Base-by-base conservation (phyloP, 2,113 vertebrate species). In the Eira barbara region DNA sequence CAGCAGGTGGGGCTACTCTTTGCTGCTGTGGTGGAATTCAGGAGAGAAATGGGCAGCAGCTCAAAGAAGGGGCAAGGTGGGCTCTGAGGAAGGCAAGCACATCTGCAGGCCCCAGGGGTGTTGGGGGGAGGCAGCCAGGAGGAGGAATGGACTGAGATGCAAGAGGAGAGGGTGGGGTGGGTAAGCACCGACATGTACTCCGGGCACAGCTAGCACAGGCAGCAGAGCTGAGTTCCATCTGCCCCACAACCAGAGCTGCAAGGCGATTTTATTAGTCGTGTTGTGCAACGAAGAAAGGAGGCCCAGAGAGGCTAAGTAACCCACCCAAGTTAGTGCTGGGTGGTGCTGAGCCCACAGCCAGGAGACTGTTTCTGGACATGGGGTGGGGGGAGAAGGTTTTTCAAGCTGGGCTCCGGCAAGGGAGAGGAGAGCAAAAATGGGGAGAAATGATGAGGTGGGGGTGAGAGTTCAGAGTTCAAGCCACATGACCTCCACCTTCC, bases 161-260 rank as follows among this genome's bases (percentile, higher is more conserved):
- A 49, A 82, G 65, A 52, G 80, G 55, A 74, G 92, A 80, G 88
- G 57, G 65, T 25, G 27, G 88, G 57, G 65, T 25, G 27, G 7
- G 0, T 59, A 31, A 6, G 27, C 45, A 6, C 31, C 1, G 0
- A 18, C 11, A 29, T 18, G 27, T 18, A 76, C 65, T 23, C 59
- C 59, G 47, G n/a, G 52, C 39, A 21, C 14, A 11, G 71, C 71
- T 83, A 23, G 69, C 67, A 59, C 10, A 31, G 7, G 59, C 31
- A 34, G 27, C 65, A 23, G 34, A 59, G 14, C 17, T 61, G 83
- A 45, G 31, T 52, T 76, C 67, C 27, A 52, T 36, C 47, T 55
- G 71, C 47, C 18, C 67, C 12, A 36, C 47, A 63, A 10, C 47
- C 36, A 34, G 1, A 18, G 78, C 15, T 14, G 49, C 6, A 10